phyloP scores from a whole-genome alignment of 2,888 invertebrate species.

The Ptychoptera contaminata region DNA sequence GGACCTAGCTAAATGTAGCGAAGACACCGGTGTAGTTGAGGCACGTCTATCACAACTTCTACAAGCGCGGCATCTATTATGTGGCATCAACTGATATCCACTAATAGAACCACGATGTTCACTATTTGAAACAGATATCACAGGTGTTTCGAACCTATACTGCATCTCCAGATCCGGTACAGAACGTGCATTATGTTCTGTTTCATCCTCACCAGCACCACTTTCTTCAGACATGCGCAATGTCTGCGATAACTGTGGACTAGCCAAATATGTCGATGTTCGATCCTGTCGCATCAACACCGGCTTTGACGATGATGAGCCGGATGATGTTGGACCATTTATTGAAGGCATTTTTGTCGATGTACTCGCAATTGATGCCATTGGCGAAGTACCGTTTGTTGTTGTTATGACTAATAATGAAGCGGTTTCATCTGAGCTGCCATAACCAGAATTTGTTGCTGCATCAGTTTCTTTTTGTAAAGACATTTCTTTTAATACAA shows the following conservation, averaged over 20 bases:
- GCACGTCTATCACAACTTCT: conserved; percentile 63
- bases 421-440: conserved; percentile 70
- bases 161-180: conserved; percentile 37
- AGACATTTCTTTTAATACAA: too few relatives aligned
- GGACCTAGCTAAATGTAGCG: conserved; percentile 65
- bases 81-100: conserved; percentile 49
- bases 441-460: conserved; percentile 46
- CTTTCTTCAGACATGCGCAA: conserved; percentile 68
- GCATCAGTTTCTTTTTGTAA: conserved; percentile 23
- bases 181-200: conserved; percentile 34
- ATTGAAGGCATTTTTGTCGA: conserved; percentile 24
- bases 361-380: conserved; percentile 27
- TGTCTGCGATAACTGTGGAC: conserved; percentile 51
- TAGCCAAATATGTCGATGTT: conserved; percentile 57
- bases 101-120: conserved; percentile 40
- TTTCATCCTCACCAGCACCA: conserved; percentile 43
- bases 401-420: conserved; percentile 48
- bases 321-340: conserved; percentile 23
- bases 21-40: conserved; percentile 62
- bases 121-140: conserved; percentile 33
- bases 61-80: conserved; percentile 43
- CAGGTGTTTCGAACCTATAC: conserved; percentile 37
- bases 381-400: conserved; percentile 20
- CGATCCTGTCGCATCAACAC: conserved; percentile 75
- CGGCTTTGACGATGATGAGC: conserved; percentile 38